Evolutionary conservation across 2,888 invertebrate species (phyloP).

Genomic region (Carabus problematicus): DNA sequence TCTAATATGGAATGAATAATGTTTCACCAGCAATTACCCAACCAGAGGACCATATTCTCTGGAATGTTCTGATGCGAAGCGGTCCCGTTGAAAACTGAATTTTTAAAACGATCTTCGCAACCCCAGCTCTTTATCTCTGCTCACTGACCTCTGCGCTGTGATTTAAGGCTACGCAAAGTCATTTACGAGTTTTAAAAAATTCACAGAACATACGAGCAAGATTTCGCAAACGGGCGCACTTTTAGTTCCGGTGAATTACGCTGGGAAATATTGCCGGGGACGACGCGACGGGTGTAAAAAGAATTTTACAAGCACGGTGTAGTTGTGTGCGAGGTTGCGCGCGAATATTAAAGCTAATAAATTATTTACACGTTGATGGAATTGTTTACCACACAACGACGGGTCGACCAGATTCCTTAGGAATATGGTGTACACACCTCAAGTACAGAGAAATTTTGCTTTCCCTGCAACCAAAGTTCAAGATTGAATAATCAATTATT

Average conservation of each 20-base stretch:
- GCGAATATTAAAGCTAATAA: not conserved
- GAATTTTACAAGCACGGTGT: slow-evolving; percentile 14
- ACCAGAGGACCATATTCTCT: not conserved
- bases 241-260: slow-evolving; percentile 40
- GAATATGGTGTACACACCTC: too few species aligned
- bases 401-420: too few species aligned
- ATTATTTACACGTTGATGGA: slow-evolving; percentile 20
- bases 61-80: not conserved
- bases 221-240: slow-evolving; percentile 40
- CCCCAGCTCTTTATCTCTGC: slow-evolving; percentile 30
- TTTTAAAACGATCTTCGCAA: slow-evolving; percentile 33
- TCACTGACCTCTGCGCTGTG: slow-evolving; percentile 36
- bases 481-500: too few species aligned
- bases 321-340: slow-evolving; percentile 3
- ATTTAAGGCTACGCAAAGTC: slow-evolving; percentile 38
- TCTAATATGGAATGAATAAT: slow-evolving; percentile 26
- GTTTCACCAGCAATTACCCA: slow-evolving; percentile 22
- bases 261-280: slow-evolving; percentile 35
- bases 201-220: slow-evolving; percentile 40
- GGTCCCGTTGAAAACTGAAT: slow-evolving; percentile 36
- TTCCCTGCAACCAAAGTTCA: too few species aligned
- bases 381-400: slow-evolving; percentile 14
- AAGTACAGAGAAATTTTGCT: too few species aligned
- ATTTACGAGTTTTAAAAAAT: slow-evolving; percentile 41
- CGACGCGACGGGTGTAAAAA: slow-evolving; percentile 8